Evolutionary conservation across 2,888 invertebrate species (phyloP).

Genomic region (Drosophila melanocephala): DNA sequence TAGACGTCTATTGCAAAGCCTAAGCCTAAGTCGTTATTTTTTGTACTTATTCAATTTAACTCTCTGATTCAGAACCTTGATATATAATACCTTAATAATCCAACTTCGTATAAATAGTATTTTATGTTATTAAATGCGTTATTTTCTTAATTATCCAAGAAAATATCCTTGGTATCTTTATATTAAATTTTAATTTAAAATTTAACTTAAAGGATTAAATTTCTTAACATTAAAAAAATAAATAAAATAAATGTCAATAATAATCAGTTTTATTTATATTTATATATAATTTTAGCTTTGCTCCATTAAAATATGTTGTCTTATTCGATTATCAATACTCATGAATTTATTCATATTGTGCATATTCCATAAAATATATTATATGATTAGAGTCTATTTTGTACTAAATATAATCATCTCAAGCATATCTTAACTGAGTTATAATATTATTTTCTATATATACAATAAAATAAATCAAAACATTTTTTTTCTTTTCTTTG

Average conservation of each 20-base stretch:
- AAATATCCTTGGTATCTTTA: neutral
- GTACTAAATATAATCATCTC: neutral
- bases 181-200: too few relatives aligned
- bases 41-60: neutral
- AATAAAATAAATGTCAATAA: too few relatives aligned
- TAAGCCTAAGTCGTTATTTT: neutral
- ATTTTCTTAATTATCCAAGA: neutral
- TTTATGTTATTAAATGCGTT: neutral
- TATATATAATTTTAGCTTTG: too few relatives aligned
- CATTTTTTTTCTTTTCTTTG: neutral
- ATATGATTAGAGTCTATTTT: neutral
- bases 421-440: neutral
- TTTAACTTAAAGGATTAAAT: too few relatives aligned
- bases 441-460: neutral
- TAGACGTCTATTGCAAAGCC: slow-evolving; percentile 39
- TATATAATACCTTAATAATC: neutral
- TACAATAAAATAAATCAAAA: neutral
- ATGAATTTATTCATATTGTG: neutral
- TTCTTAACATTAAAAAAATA: neutral
- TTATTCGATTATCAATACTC: neutral
- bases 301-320: too few relatives aligned
- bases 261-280: too few relatives aligned
- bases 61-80: neutral
- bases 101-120: neutral
- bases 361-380: neutral